Percentiles rank a stretch among this genome's conserved stretches.
These are phyloP conservation scores for Pseudochirops corinnae DNA, from an alignment of 2,797 vertebrate species.

Conservation along the genomic window DNA sequence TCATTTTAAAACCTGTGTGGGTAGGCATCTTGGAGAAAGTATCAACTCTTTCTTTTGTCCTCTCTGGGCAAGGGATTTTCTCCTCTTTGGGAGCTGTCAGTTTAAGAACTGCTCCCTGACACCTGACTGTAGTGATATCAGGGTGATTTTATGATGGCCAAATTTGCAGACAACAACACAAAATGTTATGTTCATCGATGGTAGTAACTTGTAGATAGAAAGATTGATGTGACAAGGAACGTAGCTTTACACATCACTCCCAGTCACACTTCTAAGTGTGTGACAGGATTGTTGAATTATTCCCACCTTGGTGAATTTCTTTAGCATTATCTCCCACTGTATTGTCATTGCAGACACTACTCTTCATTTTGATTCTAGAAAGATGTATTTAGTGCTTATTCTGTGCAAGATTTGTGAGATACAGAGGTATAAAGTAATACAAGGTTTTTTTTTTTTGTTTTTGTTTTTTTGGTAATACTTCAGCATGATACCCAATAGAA, in stretches of 20 bases:
- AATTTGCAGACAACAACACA: neutral
- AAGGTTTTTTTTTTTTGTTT: neutral
- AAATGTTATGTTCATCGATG: neutral
- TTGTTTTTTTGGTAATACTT: neutral
- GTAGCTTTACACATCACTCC: neutral
- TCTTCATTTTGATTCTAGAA: neutral
- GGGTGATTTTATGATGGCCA: neutral
- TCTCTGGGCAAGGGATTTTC: neutral
- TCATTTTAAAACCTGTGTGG: neutral
- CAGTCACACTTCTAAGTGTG: neutral
- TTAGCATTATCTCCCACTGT: neutral
- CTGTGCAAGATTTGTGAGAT: neutral
- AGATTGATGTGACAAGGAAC: neutral
- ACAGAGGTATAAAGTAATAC: neutral
- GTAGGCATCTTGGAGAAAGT: neutral
- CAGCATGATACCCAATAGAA: neutral
- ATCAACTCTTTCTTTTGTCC: neutral
- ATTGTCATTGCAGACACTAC: neutral
- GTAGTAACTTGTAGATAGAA: neutral
- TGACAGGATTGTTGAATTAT: neutral
- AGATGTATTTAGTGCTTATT: neutral
- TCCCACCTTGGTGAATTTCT: neutral
- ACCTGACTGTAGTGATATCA: neutral
- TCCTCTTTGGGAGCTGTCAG: neutral
- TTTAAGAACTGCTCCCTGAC: neutral